Base-by-base conservation (phyloP, 2,888 invertebrate species). In the Chorisops tibialis region DNA sequence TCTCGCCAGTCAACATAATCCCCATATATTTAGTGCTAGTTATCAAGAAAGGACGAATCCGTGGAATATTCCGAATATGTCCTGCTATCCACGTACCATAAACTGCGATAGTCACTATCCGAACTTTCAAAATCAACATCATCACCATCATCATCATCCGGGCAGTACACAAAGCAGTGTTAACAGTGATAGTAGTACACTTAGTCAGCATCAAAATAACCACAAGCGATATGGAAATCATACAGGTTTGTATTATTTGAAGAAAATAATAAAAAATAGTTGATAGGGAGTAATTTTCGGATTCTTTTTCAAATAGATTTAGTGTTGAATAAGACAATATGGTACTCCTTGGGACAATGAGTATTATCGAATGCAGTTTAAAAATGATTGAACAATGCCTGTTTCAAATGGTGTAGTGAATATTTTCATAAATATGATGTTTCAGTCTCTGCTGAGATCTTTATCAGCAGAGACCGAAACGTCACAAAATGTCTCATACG, bases 41-140 rank as follows among this genome's bases (percentile, higher is more conserved):
- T 77, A 76, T 65, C 76, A 77, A 66, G 75, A 76, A 67, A 73
- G 74, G 45, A 77, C 75, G 68, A 77, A 76, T 52, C 74, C 75
- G 3, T 77, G 77, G 77, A 74, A 72, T 37, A 68, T 77, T 67
- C 77, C 77, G 18, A 74, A 74, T 35, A 63, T 77, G 14, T 43
- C 56, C 3, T 71, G 72, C 43, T 73, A 72, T 66, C 78, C 78
- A 63, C 78, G 74, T 65, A 72, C 76, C 16, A 71, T 76, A 62
- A 77, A 76, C 67, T 74, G 71, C 65, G 70, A 70, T 22, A 65
- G 70, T 48, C 74, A 73, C 30, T 77, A 77, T 65, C 76, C 74
- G 48, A 72, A 70, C 64, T 76, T 74, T 61, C 72, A 74, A 68
- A 70, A 67, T 30, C 16, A 50, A 59, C 47, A 43, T 56, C 70